Evolutionary conservation across 2,888 invertebrate genomes (phyloP).

Genomic region (Coremacera marginata): DNA sequence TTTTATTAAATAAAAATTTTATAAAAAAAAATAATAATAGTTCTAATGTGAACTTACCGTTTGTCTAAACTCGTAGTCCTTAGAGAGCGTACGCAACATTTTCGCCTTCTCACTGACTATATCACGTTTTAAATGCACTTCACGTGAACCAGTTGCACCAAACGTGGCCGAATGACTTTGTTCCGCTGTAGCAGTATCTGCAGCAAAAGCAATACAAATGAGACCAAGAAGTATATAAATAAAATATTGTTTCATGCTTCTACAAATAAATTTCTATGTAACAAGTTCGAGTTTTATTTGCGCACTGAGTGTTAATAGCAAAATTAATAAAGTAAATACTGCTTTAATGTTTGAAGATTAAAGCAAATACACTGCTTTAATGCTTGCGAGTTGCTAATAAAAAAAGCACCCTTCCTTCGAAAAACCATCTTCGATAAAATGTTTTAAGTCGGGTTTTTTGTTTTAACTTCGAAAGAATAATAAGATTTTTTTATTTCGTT

Average conservation of each 20-base stretch:
- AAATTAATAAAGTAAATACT: too few species aligned
- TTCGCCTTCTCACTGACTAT: constrained; percentile 47
- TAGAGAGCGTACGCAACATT: constrained; percentile 47
- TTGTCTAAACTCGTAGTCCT: constrained; percentile 48
- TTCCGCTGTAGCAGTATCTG: too few species aligned
- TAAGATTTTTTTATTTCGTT: too few species aligned
- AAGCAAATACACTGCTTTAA: too few species aligned
- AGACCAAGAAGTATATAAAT: background rate
- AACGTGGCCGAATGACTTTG: constrained; percentile 35
- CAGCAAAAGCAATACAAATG: background rate
- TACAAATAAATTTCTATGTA: background rate
- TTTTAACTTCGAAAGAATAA: too few species aligned
- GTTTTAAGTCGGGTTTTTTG: too few species aligned
- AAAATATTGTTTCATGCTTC: constrained; percentile 15
- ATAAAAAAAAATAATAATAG: background rate
- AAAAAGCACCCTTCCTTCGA: too few species aligned
- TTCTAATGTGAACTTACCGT: too few species aligned
- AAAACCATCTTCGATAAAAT: too few species aligned
- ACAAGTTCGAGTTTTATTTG: background rate
- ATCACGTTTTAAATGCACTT: constrained; percentile 49
- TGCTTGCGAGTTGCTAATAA: too few species aligned
- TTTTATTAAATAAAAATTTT: background rate
- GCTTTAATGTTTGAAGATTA: too few species aligned
- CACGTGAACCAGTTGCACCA: constrained; percentile 50
- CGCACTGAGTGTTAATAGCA: background rate